Conservation (phyloP, 2,888 invertebrate species). For the Sussaba pulchella region DNA sequence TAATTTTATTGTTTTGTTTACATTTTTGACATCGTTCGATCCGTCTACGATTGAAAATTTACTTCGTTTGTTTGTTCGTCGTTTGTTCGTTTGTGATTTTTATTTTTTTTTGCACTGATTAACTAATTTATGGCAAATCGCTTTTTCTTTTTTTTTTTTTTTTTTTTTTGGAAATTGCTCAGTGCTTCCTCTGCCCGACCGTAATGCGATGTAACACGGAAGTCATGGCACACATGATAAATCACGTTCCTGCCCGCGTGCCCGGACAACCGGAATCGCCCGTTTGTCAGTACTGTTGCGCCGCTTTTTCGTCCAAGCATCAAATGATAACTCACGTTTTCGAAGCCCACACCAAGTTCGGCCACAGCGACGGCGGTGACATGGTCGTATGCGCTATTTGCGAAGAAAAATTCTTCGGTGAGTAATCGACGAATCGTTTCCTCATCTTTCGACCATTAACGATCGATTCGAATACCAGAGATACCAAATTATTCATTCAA, state of each 20-base stretch:
- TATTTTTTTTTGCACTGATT: not conserved
- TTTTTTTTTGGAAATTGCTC: conserved; percentile 6
- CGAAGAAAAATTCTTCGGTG: conserved; percentile 85
- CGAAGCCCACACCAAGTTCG: conserved; percentile 82
- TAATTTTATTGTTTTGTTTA: too few species aligned
- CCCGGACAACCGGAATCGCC: conserved; percentile 80
- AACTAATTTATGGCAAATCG: conserved; percentile 1
- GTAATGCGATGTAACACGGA: conserved; percentile 81
- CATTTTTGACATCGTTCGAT: too few species aligned
- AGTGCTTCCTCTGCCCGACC: conserved; percentile 81
- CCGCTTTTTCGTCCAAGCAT: conserved; percentile 81
- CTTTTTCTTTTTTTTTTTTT: not conserved
- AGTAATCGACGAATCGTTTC: conserved; percentile 37
- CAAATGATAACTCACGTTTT: conserved; percentile 81
- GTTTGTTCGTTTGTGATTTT: too few species aligned
- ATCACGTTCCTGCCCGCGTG: conserved; percentile 80
- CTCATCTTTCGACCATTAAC: too few species aligned
- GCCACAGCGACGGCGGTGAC: conserved; percentile 77
- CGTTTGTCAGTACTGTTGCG: conserved; percentile 82
- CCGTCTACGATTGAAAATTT: too few species aligned
- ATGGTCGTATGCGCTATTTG: conserved; percentile 87
- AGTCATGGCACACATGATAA: conserved; percentile 82
- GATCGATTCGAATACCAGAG: too few species aligned
- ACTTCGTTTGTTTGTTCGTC: too few species aligned
- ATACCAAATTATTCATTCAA: too few species aligned